Evolutionary conservation across 2,113 vertebrate genomes (phyloP).

Genomic region (Hoplias malabaricus): DNA sequence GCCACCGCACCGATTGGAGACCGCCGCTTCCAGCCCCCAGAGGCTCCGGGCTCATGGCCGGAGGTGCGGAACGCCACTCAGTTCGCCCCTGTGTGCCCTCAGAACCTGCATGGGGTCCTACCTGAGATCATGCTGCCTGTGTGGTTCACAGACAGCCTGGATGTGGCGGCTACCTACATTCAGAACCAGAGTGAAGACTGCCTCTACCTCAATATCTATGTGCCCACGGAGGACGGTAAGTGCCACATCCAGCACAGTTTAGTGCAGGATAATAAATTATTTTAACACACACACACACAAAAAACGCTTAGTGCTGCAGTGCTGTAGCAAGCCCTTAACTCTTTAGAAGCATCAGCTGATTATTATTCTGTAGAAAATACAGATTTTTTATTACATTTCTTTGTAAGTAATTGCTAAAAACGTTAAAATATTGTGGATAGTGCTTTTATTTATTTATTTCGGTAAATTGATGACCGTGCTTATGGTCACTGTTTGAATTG

Average conservation of each 20-base stretch:
- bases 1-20: slow-evolving; percentile 87
- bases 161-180: slow-evolving; percentile 85
- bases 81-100: slow-evolving; percentile 88
- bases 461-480: no score
- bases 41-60: slow-evolving; percentile 88
- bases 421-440: no score
- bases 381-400: no score
- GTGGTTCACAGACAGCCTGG: slow-evolving; percentile 92
- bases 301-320: no score
- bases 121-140: slow-evolving; percentile 91
- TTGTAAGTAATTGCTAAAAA: no score
- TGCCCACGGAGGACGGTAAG: slow-evolving; percentile 93
- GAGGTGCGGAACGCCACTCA: slow-evolving; percentile 88
- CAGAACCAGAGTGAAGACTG: slow-evolving; percentile 95
- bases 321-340: not conserved
- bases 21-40: slow-evolving; percentile 86
- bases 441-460: no score
- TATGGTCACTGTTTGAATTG: no score
- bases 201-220: slow-evolving; percentile 92
- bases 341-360: not conserved
- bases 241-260: slow-evolving; percentile 32
- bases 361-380: no score
- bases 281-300: not conserved
- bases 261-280: not conserved
- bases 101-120: slow-evolving; percentile 87